Conservation (phyloP, 2,797 vertebrate species). For the Pangasius djambal region DNA sequence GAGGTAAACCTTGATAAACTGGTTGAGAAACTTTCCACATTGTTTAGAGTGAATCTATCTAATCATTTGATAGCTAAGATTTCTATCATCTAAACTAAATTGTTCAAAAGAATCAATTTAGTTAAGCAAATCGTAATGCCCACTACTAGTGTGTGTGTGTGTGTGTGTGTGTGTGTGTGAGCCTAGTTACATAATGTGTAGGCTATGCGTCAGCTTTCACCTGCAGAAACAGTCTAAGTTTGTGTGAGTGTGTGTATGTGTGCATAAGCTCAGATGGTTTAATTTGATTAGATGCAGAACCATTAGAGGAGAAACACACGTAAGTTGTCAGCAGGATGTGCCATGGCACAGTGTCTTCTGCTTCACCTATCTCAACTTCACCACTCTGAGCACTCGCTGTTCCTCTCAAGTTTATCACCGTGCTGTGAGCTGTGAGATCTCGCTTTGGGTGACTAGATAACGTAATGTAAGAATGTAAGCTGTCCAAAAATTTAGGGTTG, state of each 20-base stretch:
- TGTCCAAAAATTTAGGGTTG: not conserved
- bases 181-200: not conserved
- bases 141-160: not conserved
- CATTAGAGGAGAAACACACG: not conserved
- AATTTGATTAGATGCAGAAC: not conserved
- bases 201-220: slow-evolving; percentile 4
- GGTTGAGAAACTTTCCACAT: not conserved
- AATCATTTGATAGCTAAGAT: not conserved
- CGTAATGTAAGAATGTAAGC: not conserved
- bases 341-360: not conserved
- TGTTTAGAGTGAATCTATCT: not conserved
- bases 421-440: not conserved
- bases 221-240: not conserved
- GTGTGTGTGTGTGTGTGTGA: not conserved
- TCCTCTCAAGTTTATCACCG: not conserved
- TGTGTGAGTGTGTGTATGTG: not conserved
- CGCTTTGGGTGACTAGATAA: too few species aligned
- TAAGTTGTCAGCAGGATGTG: not conserved
- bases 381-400: too few species aligned
- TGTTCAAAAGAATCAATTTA: not conserved
- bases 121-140: not conserved
- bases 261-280: not conserved
- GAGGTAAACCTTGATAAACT: not conserved
- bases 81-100: not conserved
- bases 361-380: not conserved